Percentiles rank a stretch among this genome's conserved stretches.
Evolutionary conservation across 2,797 vertebrate species (phyloP).

Genomic region (Babyrousa celebensis): DNA sequence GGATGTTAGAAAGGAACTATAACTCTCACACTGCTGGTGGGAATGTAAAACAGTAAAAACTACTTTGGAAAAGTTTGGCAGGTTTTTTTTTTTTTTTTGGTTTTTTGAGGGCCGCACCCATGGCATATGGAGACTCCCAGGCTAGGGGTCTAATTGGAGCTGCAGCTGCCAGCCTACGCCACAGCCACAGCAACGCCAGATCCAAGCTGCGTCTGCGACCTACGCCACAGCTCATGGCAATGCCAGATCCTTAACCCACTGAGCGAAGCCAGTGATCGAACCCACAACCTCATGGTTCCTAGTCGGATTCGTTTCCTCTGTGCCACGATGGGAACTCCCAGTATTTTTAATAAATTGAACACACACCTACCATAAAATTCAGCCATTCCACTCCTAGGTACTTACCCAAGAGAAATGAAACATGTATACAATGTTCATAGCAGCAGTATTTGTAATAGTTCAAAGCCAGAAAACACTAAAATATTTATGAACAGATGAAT

Average conservation of each 20-base stretch:
- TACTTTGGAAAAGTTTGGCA: not conserved
- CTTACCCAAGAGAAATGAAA: constrained; percentile 38
- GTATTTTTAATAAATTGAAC: not conserved
- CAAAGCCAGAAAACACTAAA: not conserved
- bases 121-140: no score
- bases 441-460: not conserved
- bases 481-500: not conserved
- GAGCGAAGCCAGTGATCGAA: no score
- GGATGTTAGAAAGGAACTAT: not conserved
- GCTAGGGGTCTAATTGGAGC: no score
- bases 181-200: no score
- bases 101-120: no score
- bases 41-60: not conserved
- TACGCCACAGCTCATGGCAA: no score
- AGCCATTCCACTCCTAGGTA: not conserved
- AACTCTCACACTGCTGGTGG: not conserved
- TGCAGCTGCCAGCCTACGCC: no score
- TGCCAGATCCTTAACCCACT: no score
- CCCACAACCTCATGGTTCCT: no score
- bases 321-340: no score
- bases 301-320: no score
- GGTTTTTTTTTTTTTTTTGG: not conserved
- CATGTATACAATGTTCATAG: not conserved
- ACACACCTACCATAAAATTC: not conserved
- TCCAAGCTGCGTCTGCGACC: no score